Conservation (phyloP, 2,797 vertebrate species). For the Pteronotus mesoamericanus region DNA sequence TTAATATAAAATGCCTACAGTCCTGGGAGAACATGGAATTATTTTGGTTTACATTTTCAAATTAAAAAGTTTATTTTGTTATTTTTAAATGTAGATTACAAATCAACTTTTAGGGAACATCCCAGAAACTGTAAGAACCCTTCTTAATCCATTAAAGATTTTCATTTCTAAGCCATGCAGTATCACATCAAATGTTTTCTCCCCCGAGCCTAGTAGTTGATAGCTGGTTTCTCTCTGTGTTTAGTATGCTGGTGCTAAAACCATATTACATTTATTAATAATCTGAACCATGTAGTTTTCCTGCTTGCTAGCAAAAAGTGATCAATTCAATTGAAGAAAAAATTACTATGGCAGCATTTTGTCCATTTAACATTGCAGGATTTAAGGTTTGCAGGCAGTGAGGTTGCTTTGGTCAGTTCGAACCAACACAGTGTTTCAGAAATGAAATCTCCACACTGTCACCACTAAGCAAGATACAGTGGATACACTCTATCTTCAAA, state of each 20-base stretch:
- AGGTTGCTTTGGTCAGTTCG: conserved; percentile 31
- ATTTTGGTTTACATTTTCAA: conserved; percentile 21
- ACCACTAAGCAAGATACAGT: neutral
- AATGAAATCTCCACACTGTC: conserved; percentile 8
- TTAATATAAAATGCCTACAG: conserved; percentile 4
- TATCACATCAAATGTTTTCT: neutral
- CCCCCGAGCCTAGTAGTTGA: neutral
- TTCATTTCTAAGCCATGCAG: neutral
- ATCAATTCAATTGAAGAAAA: conserved; percentile 51
- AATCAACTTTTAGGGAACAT: neutral
- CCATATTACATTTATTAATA: conserved; percentile 49
- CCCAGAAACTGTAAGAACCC: neutral
- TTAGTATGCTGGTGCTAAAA: neutral
- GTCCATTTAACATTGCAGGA: conserved; percentile 25
- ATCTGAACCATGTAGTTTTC: conserved; percentile 38
- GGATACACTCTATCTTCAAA: neutral
- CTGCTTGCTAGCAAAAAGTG: conserved; percentile 40
- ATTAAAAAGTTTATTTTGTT: conserved; percentile 19
- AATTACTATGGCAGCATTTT: conserved; percentile 12
- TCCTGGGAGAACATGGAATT: neutral
- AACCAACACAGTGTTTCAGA: conserved; percentile 25
- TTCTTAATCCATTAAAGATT: neutral
- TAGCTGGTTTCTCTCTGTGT: neutral
- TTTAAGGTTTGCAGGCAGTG: conserved; percentile 6
- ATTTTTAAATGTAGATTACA: neutral